Evolutionary conservation across 2,797 vertebrate genomes (phyloP).

Genomic region (Oryzias dopingdopingensis): DNA sequence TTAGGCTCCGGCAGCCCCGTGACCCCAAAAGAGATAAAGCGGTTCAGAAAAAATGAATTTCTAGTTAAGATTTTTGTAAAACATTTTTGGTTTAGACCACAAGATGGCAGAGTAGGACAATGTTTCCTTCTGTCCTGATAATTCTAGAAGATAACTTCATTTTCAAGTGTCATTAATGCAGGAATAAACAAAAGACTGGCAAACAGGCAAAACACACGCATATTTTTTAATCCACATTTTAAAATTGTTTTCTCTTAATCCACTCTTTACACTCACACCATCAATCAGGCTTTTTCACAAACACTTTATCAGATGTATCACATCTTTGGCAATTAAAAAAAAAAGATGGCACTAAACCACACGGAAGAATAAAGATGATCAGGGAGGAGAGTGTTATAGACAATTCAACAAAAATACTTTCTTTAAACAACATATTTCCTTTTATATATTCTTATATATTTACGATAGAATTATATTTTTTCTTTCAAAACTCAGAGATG

Average conservation of each 20-base stretch:
- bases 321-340: conserved; percentile 64
- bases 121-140: background rate
- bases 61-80: no score
- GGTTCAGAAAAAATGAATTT: no score
- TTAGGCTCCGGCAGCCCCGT: no score
- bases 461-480: conserved; percentile 64
- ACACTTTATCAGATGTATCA: conserved; percentile 54
- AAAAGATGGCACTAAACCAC: conserved; percentile 72
- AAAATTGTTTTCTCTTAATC: conserved; percentile 44
- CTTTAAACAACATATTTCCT: conserved; percentile 55
- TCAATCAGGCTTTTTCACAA: conserved; percentile 50
- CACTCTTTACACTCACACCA: conserved; percentile 26
- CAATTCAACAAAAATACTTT: conserved; percentile 69
- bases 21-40: no score
- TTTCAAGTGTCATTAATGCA: no score
- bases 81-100: background rate
- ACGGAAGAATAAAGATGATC: conserved; percentile 48
- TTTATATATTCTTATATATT: conserved; percentile 23
- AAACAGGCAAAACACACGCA: conserved; percentile 34
- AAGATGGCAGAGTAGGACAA: conserved; percentile 3
- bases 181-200: background rate
- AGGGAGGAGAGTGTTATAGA: conserved; percentile 34
- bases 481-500: conserved; percentile 48
- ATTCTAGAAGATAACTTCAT: no score
- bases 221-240: conserved; percentile 7